A percentile compares a stretch with the other conserved stretches of the same genome.
Conservation (phyloP, 2,113 vertebrate genomes). For the Puma concolor region DNA sequence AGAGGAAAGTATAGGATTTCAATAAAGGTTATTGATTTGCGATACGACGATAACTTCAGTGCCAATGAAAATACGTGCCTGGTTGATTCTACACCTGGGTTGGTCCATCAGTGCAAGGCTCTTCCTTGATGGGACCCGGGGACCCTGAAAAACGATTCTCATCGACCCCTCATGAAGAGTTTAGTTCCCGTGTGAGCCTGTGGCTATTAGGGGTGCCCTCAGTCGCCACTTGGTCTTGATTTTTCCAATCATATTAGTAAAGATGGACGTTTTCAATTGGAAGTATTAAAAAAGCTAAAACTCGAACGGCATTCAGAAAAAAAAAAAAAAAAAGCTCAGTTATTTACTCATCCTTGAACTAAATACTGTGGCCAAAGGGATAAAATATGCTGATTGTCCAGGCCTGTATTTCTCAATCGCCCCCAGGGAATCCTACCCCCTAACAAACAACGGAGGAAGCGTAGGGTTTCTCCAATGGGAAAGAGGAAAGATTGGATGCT, state of each 20-base stretch:
- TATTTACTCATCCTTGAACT: slow-evolving; percentile 18
- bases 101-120: background rate
- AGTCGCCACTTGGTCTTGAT: background rate
- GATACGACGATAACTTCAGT: background rate
- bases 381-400: background rate
- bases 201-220: background rate
- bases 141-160: slow-evolving; percentile 38
- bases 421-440: background rate
- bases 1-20: background rate
- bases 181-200: background rate
- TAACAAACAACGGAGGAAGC: background rate
- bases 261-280: background rate
- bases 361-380: background rate
- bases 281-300: slow-evolving; percentile 55
- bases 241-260: slow-evolving; percentile 53
- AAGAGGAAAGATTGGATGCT: slow-evolving; percentile 8
- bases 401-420: background rate
- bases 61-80: slow-evolving; percentile 50
- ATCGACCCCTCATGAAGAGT: slow-evolving; percentile 28
- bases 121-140: background rate
- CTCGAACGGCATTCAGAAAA: slow-evolving; percentile 22
- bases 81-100: slow-evolving; percentile 27
- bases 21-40: slow-evolving; percentile 55
- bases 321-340: background rate
- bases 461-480: slow-evolving; percentile 31